Evolutionary conservation across 2,888 invertebrate species (phyloP).

Genomic region (Ennomos erosarius): DNA sequence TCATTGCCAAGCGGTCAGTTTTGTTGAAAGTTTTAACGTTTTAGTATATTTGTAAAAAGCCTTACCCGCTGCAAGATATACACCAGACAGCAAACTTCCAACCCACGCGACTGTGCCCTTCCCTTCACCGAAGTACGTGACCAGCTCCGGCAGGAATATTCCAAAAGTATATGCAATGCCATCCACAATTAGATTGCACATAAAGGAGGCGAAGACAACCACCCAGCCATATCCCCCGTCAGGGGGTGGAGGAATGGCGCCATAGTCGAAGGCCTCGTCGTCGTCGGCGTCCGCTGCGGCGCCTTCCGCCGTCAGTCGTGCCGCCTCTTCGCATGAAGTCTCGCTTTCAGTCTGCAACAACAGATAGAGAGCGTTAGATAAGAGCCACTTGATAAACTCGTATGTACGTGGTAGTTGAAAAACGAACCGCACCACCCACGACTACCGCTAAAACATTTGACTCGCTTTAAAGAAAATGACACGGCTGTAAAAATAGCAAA

Average conservation of each 20-base stretch:
- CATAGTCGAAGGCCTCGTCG: constrained; percentile 87
- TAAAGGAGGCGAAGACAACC: constrained; percentile 97
- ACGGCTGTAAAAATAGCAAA: no score
- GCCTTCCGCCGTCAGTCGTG: constrained; percentile 89
- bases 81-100: constrained; percentile 97
- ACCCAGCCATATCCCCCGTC: constrained; percentile 97
- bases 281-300: constrained; percentile 86
- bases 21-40: no score
- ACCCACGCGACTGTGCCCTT: constrained; percentile 97
- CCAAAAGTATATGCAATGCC: constrained; percentile 99
- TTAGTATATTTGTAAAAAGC: constrained; percentile 20
- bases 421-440: no score
- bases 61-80: constrained; percentile 96
- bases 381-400: no score
- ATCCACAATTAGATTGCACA: constrained; percentile 99
- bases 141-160: constrained; percentile 93
- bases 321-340: constrained; percentile 93
- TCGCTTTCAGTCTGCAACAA: constrained; percentile 93
- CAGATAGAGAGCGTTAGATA: constrained; percentile 4
- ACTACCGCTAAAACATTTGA: no score
- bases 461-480: no score
- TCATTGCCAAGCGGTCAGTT: no score
- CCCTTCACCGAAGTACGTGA: constrained; percentile 92
- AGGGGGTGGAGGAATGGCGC: constrained; percentile 93
- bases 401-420: no score